Percentiles rank a stretch among this genome's conserved stretches.
Conservation (phyloP, 2,888 invertebrate species). For the Xestia xanthographa region DNA sequence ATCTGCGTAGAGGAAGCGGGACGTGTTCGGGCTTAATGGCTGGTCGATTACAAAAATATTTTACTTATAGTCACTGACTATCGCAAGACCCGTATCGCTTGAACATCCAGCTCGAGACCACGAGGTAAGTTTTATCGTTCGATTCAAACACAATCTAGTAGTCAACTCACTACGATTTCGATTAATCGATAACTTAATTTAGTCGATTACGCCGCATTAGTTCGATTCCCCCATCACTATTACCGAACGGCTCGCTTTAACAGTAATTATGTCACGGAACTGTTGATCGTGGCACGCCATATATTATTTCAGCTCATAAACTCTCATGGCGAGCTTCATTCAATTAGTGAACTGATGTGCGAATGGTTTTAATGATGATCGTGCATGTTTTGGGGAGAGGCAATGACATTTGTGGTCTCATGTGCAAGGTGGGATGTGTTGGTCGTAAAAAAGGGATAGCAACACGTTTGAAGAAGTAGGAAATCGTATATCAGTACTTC, state of each 20-base stretch:
- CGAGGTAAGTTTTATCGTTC: background rate
- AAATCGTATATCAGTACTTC: background rate
- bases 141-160: background rate
- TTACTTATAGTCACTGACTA: background rate
- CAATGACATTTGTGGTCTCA: conserved; percentile 33
- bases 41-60: no score
- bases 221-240: conserved; percentile 40
- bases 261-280: conserved; percentile 62
- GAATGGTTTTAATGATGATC: conserved; percentile 33
- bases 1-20: no score
- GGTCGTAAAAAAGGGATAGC: background rate
- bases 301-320: conserved; percentile 77
- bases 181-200: conserved; percentile 20
- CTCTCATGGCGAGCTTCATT: conserved; percentile 59
- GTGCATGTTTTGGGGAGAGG: conserved; percentile 27
- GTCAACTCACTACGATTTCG: background rate
- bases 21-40: no score
- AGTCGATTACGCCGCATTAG: conserved; percentile 32
- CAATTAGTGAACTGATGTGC: conserved; percentile 55
- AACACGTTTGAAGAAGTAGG: background rate
- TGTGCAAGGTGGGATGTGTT: background rate
- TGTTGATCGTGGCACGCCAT: conserved; percentile 70
- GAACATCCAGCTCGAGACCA: background rate
- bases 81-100: background rate
- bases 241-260: conserved; percentile 51